Evolutionary conservation across 1,140 invertebrate species (phyloP).

Genomic region (Oncopeltus fasciatus): DNA sequence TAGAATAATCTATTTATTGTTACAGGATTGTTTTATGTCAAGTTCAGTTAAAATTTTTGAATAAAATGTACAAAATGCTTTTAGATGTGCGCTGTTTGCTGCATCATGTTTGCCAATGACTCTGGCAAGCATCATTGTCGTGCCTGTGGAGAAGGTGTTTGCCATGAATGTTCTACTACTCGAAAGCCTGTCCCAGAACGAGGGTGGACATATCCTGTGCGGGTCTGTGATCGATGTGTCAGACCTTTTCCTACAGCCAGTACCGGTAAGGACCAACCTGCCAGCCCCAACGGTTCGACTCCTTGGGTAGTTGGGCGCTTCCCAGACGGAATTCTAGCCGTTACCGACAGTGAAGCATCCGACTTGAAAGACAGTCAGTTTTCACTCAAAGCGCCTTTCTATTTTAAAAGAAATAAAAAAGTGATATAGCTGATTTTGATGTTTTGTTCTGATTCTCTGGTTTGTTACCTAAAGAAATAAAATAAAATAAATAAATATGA

Average conservation of each 20-base stretch:
- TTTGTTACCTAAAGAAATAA: too few relatives aligned
- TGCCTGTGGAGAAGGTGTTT: slow-evolving; percentile 57
- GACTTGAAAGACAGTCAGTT: not conserved
- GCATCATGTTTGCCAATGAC: slow-evolving; percentile 34
- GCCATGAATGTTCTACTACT: slow-evolving; percentile 43
- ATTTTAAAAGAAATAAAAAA: too few relatives aligned
- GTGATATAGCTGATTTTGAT: too few relatives aligned
- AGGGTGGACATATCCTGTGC: slow-evolving; percentile 48
- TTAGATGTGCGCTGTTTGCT: slow-evolving; percentile 50
- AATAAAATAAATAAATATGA: too few relatives aligned
- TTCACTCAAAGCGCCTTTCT: too few relatives aligned
- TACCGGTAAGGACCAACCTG: not conserved
- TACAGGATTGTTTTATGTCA: too few relatives aligned
- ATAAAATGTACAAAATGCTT: too few relatives aligned
- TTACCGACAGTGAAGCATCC: not conserved
- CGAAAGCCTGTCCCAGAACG: slow-evolving; percentile 43
- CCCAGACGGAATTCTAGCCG: slow-evolving; percentile 2
- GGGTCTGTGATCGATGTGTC: slow-evolving; percentile 53
- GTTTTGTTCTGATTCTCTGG: too few relatives aligned
- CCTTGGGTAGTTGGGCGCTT: not conserved
- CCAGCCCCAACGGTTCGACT: not conserved
- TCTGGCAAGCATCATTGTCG: slow-evolving; percentile 66
- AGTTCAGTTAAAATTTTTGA: too few relatives aligned
- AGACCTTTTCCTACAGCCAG: too few relatives aligned
- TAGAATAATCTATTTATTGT: too few relatives aligned